These are phyloP conservation scores for Lordiphosa fenestrarum DNA, from an alignment of 2,888 invertebrate genomes.

Conservation along the genomic window DNA sequence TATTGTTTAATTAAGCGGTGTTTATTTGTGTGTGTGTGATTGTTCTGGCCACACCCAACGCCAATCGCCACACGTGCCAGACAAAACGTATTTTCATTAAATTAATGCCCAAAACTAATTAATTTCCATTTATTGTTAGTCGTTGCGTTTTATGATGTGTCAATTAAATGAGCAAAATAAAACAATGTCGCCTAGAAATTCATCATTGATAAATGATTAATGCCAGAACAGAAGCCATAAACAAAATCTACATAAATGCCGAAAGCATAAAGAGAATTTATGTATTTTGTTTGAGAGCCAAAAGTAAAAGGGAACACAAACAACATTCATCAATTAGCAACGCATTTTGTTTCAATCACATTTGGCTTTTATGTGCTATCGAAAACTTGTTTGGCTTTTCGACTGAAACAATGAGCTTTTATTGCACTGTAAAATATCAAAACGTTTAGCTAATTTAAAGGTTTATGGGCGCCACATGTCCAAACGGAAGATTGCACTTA, in stretches of 20 bases:
- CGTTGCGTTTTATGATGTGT: constrained; percentile 53
- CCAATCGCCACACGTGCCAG: constrained; percentile 46
- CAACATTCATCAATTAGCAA: constrained; percentile 27
- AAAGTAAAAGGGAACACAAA: not conserved
- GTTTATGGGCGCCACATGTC: constrained; percentile 33
- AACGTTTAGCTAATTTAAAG: constrained; percentile 50
- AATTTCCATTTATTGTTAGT: constrained; percentile 49
- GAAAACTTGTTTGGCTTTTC: constrained; percentile 34
- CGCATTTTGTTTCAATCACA: constrained; percentile 34
- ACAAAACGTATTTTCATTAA: constrained; percentile 8
- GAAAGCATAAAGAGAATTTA: constrained; percentile 1
- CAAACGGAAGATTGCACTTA: not conserved
- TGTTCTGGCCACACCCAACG: no score
- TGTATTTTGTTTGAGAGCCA: not conserved
- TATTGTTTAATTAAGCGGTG: not conserved
- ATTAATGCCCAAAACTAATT: constrained; percentile 34
- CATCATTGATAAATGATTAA: constrained; percentile 23
- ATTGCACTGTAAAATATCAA: constrained; percentile 38
- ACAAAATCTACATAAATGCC: constrained; percentile 11
- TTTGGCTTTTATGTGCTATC: constrained; percentile 30
- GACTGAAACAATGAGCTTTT: constrained; percentile 24
- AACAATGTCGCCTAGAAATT: constrained; percentile 29
- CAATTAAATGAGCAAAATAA: constrained; percentile 52
- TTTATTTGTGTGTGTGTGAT: not conserved
- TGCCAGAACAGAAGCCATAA: not conserved